Evolutionary conservation across 2,888 invertebrate species (phyloP).

Genomic region (Dryadula phaetusa): DNA sequence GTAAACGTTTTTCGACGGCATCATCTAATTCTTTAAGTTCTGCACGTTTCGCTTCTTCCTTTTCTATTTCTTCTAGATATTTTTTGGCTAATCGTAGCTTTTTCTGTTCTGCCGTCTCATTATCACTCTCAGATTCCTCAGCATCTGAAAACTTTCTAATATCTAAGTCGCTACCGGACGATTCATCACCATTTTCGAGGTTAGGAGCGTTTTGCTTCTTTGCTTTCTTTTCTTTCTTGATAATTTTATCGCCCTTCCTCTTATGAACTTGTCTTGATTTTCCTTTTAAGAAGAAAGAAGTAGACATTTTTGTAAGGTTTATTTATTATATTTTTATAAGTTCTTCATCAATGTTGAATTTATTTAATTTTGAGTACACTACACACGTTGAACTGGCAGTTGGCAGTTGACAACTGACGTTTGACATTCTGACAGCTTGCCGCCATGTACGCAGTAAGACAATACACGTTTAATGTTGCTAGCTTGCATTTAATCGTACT

Average conservation of each 20-base stretch:
- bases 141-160: slow-evolving; percentile 80
- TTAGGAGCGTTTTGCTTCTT: slow-evolving; percentile 69
- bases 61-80: slow-evolving; percentile 94
- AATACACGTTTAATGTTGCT: background rate
- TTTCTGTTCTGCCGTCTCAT: slow-evolving; percentile 95
- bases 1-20: slow-evolving; percentile 89
- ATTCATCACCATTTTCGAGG: slow-evolving; percentile 84
- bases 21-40: slow-evolving; percentile 87
- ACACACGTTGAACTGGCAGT: slow-evolving; percentile 14
- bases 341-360: background rate
- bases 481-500: background rate
- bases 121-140: slow-evolving; percentile 85
- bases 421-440: slow-evolving; percentile 1
- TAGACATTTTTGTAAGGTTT: slow-evolving; percentile 68
- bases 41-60: slow-evolving; percentile 89
- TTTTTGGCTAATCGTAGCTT: slow-evolving; percentile 94
- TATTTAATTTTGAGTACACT: background rate
- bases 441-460: background rate
- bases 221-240: slow-evolving; percentile 66
- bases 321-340: slow-evolving; percentile 32
- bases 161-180: slow-evolving; percentile 87
- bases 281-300: slow-evolving; percentile 85
- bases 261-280: slow-evolving; percentile 83
- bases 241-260: slow-evolving; percentile 78
- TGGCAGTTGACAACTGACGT: slow-evolving; percentile 10